Evolutionary conservation across 2,888 invertebrate genomes (phyloP).

Genomic region (Leucozona laternaria): DNA sequence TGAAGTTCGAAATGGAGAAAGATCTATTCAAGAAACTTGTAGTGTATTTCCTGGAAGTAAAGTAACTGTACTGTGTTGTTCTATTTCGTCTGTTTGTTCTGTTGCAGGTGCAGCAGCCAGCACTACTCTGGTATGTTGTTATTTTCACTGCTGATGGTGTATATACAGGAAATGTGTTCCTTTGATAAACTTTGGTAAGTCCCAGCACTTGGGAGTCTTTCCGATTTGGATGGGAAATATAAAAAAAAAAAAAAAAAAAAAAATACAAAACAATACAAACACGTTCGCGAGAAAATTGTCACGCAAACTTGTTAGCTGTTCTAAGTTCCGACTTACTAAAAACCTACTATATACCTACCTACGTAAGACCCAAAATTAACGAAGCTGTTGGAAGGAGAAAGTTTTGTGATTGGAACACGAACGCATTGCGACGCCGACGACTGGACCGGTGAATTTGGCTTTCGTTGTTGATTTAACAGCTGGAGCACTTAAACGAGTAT

Average conservation of each 20-base stretch:
- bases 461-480: background rate
- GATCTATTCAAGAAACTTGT: background rate
- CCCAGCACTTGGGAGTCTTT: slow-evolving; percentile 16
- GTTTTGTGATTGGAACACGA: background rate
- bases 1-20: too few relatives aligned
- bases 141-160: background rate
- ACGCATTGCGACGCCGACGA: background rate
- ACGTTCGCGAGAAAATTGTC: slow-evolving; percentile 36
- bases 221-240: background rate
- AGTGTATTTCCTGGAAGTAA: background rate
- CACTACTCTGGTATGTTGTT: background rate
- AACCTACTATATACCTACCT: background rate
- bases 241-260: background rate
- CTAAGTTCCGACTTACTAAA: background rate
- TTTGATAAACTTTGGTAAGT: slow-evolving; percentile 25
- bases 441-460: background rate
- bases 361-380: background rate
- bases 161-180: slow-evolving; percentile 2
- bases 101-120: slow-evolving; percentile 20
- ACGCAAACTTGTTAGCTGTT: slow-evolving; percentile 26
- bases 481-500: too few relatives aligned
- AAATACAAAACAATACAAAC: slow-evolving; percentile 27
- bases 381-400: background rate
- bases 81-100: background rate
- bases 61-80: background rate